Evolutionary conservation across 2,797 vertebrate species (phyloP).

Genomic region (Falco novaeseelandiae): DNA sequence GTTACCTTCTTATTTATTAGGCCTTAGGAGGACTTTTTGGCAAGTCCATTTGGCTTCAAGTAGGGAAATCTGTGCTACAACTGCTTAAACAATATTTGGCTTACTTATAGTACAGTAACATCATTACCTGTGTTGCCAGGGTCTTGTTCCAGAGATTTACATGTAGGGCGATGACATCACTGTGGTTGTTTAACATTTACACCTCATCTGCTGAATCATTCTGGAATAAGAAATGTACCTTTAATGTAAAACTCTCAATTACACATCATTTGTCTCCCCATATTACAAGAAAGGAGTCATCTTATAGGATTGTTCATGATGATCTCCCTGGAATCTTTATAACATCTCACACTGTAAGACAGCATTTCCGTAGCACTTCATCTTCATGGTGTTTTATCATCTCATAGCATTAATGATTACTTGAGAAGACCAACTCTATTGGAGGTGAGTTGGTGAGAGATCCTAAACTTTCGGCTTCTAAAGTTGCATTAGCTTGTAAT

Average conservation of each 20-base stretch:
- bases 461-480: neutral
- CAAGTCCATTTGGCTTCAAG: slow-evolving; percentile 4
- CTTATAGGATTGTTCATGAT: neutral
- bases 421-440: neutral
- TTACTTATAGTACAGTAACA: neutral
- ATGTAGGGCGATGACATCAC: neutral
- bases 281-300: neutral
- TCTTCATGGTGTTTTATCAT: neutral
- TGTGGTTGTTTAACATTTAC: neutral
- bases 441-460: neutral
- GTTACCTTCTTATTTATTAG: neutral
- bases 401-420: neutral
- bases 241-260: neutral
- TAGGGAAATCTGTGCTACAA: neutral
- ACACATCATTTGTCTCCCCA: neutral
- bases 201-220: slow-evolving; percentile 53
- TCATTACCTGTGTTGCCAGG: neutral
- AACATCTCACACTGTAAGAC: neutral
- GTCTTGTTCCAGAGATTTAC: neutral
- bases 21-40: neutral
- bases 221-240: neutral
- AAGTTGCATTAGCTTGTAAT: neutral
- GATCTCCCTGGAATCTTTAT: neutral
- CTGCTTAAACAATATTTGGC: neutral
- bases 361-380: neutral